Base-by-base conservation (phyloP, 53 echinoderm and acorn worm species). In the Astropecten irregularis region DNA sequence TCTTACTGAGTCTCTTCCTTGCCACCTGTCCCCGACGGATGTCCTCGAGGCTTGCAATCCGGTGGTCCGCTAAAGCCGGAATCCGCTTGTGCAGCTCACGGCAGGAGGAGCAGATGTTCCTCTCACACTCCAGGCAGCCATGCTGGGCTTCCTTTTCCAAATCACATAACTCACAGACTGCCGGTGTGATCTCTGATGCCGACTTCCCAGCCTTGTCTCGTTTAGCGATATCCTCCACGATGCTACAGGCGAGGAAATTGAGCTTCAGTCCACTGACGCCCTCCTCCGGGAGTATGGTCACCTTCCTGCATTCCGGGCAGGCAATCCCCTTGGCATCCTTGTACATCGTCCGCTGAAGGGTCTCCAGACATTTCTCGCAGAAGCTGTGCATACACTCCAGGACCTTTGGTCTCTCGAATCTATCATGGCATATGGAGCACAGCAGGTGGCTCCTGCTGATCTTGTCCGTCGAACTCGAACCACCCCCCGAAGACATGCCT, bases 381-480 rank as follows among this genome's bases (percentile, higher is more conserved):
- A 73, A 73, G 25, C 54, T 73, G 73, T 73, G 73, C n/a, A 73
- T 22, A 54, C 73, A 73, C 6, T 35, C 4, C 9, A 73, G 73
- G 15, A 47, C 27, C 38, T 54, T 73, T 10, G 73, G 73, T 25
- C 21, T 31, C 21, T 73, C 9, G 73, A 53, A 73, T 53, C 26
- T 35, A 36, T 73, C 55, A 0, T 22, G 36, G 8, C 73, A 73
- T 3, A 73, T 73, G 55, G 14, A 19, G 31, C 73, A 73, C 37
- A 53, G 33, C 10, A 73, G 5, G 38, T 73, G 73, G 25, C 27
- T 25, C 0, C 37, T 33, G 25, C 36, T 35, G 21, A 73, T 22
- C 55, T 54, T 6, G 23, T 19, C 55, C 25, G n/a, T n/a, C n/a
- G n/a, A n/a, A n/a, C n/a, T n/a, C n/a, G n/a, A n/a, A n/a, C n/a